Evolutionary conservation across 2,797 vertebrate genomes (phyloP), one percentile per base, ranked within the genome.

Genomic region (Trematomus bernacchii): DNA sequence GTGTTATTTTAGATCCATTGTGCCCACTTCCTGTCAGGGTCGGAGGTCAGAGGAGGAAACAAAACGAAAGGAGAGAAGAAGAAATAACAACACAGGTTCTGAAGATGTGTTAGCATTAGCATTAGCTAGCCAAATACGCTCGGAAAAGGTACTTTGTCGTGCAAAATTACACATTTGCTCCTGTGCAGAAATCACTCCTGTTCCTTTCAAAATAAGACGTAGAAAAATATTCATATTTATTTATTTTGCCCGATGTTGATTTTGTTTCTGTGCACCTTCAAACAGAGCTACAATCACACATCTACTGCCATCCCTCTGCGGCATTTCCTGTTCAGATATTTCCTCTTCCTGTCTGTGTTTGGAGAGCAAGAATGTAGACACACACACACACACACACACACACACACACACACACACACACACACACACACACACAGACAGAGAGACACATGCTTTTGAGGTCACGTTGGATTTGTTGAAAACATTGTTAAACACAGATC

Each of bases 271-370:
- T 37, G 33, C 33, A 37, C 6, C 33, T 7, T 37, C 33, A 37
- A 37, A 37, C 33, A 27, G 96, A 95, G 66, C 73, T 44, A 63
- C 46, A 64, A 23, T 64, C 65, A 96, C 60, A 94, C 96, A 79
- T 93, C 95, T 76, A 94, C 95, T 76, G 91, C 96, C 95, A 93
- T 85, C 76, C 76, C 69, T 59, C 14, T 16, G 19, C 37, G 69
- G 82, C 84, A 91, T 96, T 97, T 91, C 96, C 97, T 85, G 93
- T 94, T 57, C 95, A 95, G 13, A 94, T 95, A 30, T 94, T 96
- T 84, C 96, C 97, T 90, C 95, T 96, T 88, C 97, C 97, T 84
- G 93, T 96, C 89, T 94, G 81, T 76, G 85, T 83, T 85, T 82
- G 52, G 75, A 80, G 59, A 73, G 71, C 68, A 61, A 53, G 23